Conservation (phyloP, 2,888 invertebrate species). For the Phortica magna region DNA sequence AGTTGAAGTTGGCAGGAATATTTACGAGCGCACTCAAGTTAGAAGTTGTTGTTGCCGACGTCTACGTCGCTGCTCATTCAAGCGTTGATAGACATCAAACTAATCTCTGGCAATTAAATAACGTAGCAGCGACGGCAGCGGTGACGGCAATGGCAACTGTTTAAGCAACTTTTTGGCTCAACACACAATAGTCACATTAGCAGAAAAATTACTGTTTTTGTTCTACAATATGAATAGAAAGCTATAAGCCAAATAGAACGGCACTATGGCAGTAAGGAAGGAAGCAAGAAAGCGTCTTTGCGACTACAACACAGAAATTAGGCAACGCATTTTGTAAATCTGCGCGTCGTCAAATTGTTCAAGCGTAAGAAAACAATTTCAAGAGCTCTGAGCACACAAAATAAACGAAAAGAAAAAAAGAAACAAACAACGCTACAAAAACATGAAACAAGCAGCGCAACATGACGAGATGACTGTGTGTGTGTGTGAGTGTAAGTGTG, state of each 20-base stretch:
- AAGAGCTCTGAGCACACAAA: not conserved
- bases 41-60: not conserved
- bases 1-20: conserved; percentile 18
- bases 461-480: too few relatives aligned
- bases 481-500: too few relatives aligned
- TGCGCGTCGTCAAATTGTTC: conserved; percentile 69
- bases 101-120: conserved; percentile 68
- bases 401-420: conserved; percentile 9
- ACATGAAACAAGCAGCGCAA: conserved; percentile 2
- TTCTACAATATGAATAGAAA: not conserved
- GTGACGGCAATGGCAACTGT: conserved; percentile 32
- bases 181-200: conserved; percentile 55
- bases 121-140: conserved; percentile 14
- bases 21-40: conserved; percentile 26
- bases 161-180: conserved; percentile 24
- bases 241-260: not conserved
- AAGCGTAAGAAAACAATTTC: conserved; percentile 60
- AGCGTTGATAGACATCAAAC: conserved; percentile 42
- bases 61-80: conserved; percentile 14
- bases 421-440: not conserved
- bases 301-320: conserved; percentile 28
- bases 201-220: conserved; percentile 39
- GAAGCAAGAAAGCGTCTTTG: not conserved
- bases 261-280: not conserved
- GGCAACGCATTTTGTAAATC: conserved; percentile 64